Base-by-base conservation (phyloP, 1,140 invertebrate species). In the Manduca sexta region DNA sequence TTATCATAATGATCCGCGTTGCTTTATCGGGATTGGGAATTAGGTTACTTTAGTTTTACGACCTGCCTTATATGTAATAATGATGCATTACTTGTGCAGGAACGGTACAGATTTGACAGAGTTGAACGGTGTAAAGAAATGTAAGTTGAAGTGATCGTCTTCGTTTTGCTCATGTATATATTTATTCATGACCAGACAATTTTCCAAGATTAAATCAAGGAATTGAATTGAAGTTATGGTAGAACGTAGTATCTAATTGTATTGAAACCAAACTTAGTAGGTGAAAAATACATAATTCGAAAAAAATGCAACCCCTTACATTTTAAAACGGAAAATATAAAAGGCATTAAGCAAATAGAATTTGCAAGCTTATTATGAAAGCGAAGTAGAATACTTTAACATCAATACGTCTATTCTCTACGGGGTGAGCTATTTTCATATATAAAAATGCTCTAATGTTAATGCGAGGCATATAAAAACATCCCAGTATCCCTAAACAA, bases 401-500 rank as follows among this genome's bases (percentile, higher is more conserved):
- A 29, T 54, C 50, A 56, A 55, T 40, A 40, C 30, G 42, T 52
- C 37, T 38, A 44, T 45, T 34, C 60, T 56, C 54, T 14, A 33
- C 15, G 55, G 60, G 30, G 14, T 12, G 45, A 41, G 52, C 51
- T 58, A 61, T 56, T 61, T 61, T 58, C 48, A 46, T 52, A 54
- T 35, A 60, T 59, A 64, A 68, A 63, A 50, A 48, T 50, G 12
- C 35, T 47, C 49, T 55, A 52, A 47, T 29, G 51, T 47, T 52
- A 48, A 47, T 51, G 43, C 40, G 40, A 52, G 56, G 48, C 50
- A 56, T 42, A 44, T 51, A 62, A 45, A 37, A 43, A 50, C 55
- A 52, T 37, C 61, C 56, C 58, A 40, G 38, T 42, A 56, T 41
- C 66, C 63, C 61, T 40, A 49, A 52, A 63, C 64, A 69, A 65